phyloP scores from a whole-genome alignment of 1,140 invertebrate genomes.

The Drosophila insularis region DNA sequence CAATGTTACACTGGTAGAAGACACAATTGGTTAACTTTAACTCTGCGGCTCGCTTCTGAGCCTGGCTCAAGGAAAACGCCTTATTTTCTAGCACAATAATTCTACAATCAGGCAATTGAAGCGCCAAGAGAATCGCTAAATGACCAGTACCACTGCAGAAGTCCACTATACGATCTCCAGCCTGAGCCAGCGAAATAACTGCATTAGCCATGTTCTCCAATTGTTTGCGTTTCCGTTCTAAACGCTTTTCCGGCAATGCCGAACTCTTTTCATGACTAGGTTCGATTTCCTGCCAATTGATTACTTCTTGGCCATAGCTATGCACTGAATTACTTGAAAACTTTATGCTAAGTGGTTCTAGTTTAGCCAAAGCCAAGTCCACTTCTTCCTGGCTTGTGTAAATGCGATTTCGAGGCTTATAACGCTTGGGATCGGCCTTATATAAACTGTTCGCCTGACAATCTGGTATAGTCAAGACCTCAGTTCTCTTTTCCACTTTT shows the following conservation, averaged over 20 bases:
- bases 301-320: conserved; percentile 51
- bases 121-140: conserved; percentile 93
- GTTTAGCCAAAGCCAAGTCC: conserved; percentile 85
- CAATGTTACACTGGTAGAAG: conserved; percentile 93
- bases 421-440: conserved; percentile 89
- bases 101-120: conserved; percentile 89
- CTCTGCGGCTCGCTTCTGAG: conserved; percentile 87
- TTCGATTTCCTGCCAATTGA: conserved; percentile 74
- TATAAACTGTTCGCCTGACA: conserved; percentile 85
- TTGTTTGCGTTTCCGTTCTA: conserved; percentile 93
- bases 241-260: conserved; percentile 88
- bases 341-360: conserved; percentile 55
- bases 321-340: conserved; percentile 58
- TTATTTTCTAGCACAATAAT: conserved; percentile 96
- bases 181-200: conserved; percentile 87
- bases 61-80: conserved; percentile 91
- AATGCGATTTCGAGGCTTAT: conserved; percentile 88
- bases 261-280: conserved; percentile 84
- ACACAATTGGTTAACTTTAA: conserved; percentile 90
- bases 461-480: conserved; percentile 57
- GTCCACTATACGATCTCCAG: conserved; percentile 90
- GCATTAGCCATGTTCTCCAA: conserved; percentile 93
- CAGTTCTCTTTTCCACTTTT: conserved; percentile 11
- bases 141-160: conserved; percentile 98
- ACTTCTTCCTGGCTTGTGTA: conserved; percentile 91